phyloP scores from a whole-genome alignment of 37 sponge, comb jelly and placozoan genomes.

The Hexactinellida sp. region DNA sequence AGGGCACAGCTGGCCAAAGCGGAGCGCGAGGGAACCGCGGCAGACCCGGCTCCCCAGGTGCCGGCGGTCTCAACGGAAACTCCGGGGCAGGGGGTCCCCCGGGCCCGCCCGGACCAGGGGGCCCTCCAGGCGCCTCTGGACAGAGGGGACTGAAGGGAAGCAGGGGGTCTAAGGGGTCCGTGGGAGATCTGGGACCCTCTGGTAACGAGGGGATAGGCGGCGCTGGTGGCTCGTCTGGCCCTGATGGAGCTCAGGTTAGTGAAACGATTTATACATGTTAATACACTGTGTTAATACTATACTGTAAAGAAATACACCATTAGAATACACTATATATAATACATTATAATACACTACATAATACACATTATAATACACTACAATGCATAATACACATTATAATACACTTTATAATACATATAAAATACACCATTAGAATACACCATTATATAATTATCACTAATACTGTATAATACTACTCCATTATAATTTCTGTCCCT shows the following conservation, averaged over 20 bases:
- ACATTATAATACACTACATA: no score
- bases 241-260: not conserved
- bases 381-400: no score
- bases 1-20: constrained; percentile 12
- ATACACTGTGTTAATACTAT: no score
- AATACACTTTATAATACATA: no score
- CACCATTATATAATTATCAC: no score
- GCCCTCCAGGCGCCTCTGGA: constrained; percentile 16
- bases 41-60: constrained; percentile 15
- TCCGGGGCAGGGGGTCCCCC: constrained; percentile 16
- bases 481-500: no score
- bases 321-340: no score
- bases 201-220: not conserved
- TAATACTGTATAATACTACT: no score
- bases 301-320: no score
- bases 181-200: not conserved
- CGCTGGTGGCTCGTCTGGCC: not conserved
- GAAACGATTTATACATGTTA: no score
- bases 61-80: constrained; percentile 19
- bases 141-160: not conserved
- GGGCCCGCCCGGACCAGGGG: constrained; percentile 21
- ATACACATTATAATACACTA: no score
- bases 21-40: constrained; percentile 18
- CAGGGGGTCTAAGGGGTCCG: not conserved
- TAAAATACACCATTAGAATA: no score